Evolutionary conservation across 2,113 vertebrate species (phyloP).

Genomic region (Oryzias curvinotus): DNA sequence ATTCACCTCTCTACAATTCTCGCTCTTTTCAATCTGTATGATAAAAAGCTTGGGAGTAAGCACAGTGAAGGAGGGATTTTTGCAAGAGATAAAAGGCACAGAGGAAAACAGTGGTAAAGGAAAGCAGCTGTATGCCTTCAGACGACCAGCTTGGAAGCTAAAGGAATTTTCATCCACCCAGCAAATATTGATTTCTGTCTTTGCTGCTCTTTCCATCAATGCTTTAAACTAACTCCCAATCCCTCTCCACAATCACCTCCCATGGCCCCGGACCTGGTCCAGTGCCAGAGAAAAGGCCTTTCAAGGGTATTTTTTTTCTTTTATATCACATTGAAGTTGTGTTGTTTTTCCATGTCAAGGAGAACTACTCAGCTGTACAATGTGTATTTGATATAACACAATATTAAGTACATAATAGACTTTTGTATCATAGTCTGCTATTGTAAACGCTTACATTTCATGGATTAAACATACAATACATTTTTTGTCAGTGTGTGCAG

Average conservation of each 20-base stretch:
- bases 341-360: constrained; percentile 20
- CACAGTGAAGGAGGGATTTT: constrained; percentile 49
- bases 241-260: constrained; percentile 13
- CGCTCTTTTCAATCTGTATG: constrained; percentile 62
- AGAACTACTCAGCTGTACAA: no score
- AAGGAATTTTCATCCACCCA: constrained; percentile 61
- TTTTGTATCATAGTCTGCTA: no score
- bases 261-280: constrained; percentile 21
- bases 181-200: constrained; percentile 74
- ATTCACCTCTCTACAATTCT: constrained; percentile 30
- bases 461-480: no score
- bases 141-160: constrained; percentile 52
- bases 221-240: constrained; percentile 55
- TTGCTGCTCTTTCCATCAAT: constrained; percentile 59
- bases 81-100: constrained; percentile 54
- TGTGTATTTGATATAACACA: no score
- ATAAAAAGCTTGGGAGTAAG: constrained; percentile 53
- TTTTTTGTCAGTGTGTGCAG: no score
- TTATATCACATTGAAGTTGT: constrained; percentile 57
- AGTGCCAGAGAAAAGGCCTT: neutral
- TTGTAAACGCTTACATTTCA: no score
- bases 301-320: constrained; percentile 46
- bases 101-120: constrained; percentile 45
- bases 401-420: no score
- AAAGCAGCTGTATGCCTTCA: constrained; percentile 53